Conservation (phyloP, 2,888 invertebrate species). For the Cactoblastis cactorum region DNA sequence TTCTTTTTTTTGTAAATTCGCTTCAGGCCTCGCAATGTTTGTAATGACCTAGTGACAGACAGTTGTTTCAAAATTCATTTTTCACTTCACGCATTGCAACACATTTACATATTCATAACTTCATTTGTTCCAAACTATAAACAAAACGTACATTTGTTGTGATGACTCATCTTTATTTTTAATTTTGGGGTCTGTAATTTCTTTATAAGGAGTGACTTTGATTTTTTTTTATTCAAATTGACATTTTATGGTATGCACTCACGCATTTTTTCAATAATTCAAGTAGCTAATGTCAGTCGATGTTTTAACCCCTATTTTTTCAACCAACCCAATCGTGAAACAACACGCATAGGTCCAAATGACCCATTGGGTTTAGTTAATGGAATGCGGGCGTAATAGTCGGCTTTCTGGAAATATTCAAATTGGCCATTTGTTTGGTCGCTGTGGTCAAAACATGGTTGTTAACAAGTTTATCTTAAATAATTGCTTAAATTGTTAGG, state of each 20-base stretch:
- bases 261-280: conserved; percentile 23
- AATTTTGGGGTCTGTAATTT: not conserved
- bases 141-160: conserved; percentile 1
- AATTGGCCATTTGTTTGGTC: conserved; percentile 10
- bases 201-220: not conserved
- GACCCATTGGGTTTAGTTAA: conserved; percentile 12
- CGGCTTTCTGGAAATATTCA: conserved; percentile 6
- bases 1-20: too few relatives aligned
- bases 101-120: conserved; percentile 2
- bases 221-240: not conserved
- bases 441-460: not conserved
- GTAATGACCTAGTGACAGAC: not conserved
- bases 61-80: not conserved
- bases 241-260: conserved; percentile 10
- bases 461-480: not conserved
- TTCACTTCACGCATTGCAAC: conserved; percentile 1
- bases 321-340: conserved; percentile 13
- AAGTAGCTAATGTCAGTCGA: conserved; percentile 18
- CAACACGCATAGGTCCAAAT: conserved; percentile 17
- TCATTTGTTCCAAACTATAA: conserved; percentile 3
- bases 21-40: too few relatives aligned
- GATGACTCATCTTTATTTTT: conserved; percentile 2
- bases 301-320: conserved; percentile 13
- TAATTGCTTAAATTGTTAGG: not conserved
- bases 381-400: conserved; percentile 14